A percentile compares a stretch with the other conserved stretches of the same genome.
Evolutionary conservation across 2,113 vertebrate species (phyloP).

Genomic region (Sialia sialis): DNA sequence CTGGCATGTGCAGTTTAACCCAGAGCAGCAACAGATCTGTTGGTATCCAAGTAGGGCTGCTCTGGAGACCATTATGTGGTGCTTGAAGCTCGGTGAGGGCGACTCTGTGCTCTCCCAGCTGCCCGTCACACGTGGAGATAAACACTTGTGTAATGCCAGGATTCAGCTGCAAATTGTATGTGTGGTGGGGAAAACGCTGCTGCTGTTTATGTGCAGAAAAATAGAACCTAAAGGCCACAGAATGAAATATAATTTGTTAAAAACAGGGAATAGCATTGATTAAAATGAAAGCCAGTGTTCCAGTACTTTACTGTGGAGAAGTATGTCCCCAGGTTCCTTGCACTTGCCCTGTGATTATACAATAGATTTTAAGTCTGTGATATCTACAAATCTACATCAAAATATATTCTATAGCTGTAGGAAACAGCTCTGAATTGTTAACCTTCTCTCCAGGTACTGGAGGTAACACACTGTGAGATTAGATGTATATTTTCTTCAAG

Average conservation of each 20-base stretch:
- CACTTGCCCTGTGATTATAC: constrained; percentile 74
- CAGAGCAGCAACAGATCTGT: background rate
- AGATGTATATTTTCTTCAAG: constrained; percentile 86
- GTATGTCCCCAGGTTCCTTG: constrained; percentile 68
- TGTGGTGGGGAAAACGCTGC: background rate
- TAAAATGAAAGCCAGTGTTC: constrained; percentile 58
- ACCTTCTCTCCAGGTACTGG: constrained; percentile 81
- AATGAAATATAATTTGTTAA: constrained; percentile 68
- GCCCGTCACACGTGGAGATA: background rate
- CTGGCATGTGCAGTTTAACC: background rate
- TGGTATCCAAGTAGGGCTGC: background rate
- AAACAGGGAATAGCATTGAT: constrained; percentile 54
- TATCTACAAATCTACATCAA: constrained; percentile 81
- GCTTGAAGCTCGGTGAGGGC: background rate
- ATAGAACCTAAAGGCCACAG: constrained; percentile 31
- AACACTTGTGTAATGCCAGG: background rate
- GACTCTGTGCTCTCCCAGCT: background rate
- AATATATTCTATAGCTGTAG: constrained; percentile 78
- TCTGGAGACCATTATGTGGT: background rate
- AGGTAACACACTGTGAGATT: constrained; percentile 82
- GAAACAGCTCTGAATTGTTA: constrained; percentile 81
- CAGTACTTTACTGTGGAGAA: constrained; percentile 35
- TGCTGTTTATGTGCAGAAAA: constrained; percentile 36
- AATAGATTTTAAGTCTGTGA: constrained; percentile 79
- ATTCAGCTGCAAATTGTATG: background rate